A percentile compares a stretch with the other conserved stretches of the same genome.
phyloP scores from a whole-genome alignment of 2,797 vertebrate genomes.

The Silurus aristotelis region DNA sequence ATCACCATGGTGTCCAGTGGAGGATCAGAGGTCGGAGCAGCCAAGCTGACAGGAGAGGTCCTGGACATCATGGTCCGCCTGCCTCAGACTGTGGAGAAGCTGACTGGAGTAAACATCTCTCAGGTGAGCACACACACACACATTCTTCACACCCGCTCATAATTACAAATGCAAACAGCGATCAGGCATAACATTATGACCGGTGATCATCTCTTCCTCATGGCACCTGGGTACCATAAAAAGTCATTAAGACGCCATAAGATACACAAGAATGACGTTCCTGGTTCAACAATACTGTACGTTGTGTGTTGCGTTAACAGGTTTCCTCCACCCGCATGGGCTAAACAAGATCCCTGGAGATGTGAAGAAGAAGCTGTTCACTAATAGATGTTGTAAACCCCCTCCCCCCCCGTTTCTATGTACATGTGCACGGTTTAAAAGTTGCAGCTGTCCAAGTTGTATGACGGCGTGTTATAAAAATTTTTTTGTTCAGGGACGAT shows the following conservation, averaged over 20 bases:
- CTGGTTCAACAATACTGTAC: too few relatives aligned
- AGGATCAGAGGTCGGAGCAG: slow-evolving; percentile 78
- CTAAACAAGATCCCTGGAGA: slow-evolving; percentile 48
- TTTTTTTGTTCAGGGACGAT: neutral
- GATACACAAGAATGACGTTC: too few relatives aligned
- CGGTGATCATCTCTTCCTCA: too few relatives aligned
- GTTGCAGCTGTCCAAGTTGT: slow-evolving; percentile 13
- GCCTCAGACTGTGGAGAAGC: slow-evolving; percentile 80
- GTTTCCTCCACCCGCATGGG: slow-evolving; percentile 51
- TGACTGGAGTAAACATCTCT: slow-evolving; percentile 85
- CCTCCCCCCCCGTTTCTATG: slow-evolving; percentile 4
- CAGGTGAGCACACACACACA: slow-evolving; percentile 71
- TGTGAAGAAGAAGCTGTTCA: neutral
- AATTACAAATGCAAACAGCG: neutral
- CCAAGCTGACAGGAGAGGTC: slow-evolving; percentile 87
- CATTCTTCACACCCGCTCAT: neutral
- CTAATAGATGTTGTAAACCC: neutral
- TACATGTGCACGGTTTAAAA: slow-evolving; percentile 38
- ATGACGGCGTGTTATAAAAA: neutral
- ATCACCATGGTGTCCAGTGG: slow-evolving; percentile 90
- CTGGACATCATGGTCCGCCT: slow-evolving; percentile 86
- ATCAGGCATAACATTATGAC: neutral
- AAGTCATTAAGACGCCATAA: too few relatives aligned
- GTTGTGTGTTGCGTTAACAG: slow-evolving; percentile 56
- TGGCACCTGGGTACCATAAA: too few relatives aligned